Conservation (phyloP, 2,888 invertebrate species). For the Caenorhabditis plicata region DNA sequence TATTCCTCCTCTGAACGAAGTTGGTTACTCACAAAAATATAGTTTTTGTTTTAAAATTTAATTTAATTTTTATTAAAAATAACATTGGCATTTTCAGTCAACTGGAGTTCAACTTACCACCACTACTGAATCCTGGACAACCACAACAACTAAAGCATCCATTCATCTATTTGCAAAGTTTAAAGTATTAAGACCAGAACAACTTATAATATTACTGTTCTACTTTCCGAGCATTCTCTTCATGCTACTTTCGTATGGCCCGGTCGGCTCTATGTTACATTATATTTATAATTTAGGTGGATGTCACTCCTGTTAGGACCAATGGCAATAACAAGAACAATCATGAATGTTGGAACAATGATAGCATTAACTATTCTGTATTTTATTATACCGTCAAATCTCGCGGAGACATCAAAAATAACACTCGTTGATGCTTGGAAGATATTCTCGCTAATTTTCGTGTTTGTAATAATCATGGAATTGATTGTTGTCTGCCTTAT, state of each 20-base stretch:
- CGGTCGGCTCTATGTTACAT: background rate
- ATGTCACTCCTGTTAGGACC: constrained; percentile 51
- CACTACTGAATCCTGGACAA: too few species aligned
- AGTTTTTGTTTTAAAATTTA: too few species aligned
- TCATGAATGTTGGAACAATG: constrained; percentile 42
- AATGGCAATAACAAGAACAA: constrained; percentile 52
- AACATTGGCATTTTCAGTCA: too few species aligned
- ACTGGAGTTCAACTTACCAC: too few species aligned
- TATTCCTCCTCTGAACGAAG: too few species aligned
- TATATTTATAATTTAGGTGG: constrained; percentile 48
- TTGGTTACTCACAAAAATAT: too few species aligned
- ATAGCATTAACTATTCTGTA: constrained; percentile 32
- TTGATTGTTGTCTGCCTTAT: constrained; percentile 44
- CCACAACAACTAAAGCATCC: too few species aligned
- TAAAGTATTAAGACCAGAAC: too few species aligned
- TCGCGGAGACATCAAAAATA: constrained; percentile 11
- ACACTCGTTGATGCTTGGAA: constrained; percentile 45
- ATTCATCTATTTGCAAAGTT: too few species aligned
- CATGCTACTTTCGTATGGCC: constrained; percentile 42
- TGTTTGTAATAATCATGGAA: constrained; percentile 38
- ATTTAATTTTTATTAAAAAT: too few species aligned
- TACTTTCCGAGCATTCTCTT: constrained; percentile 22
- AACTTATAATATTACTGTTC: constrained; percentile 3
- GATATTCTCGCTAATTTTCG: constrained; percentile 43
- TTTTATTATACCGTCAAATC: constrained; percentile 2